phyloP scores from a whole-genome alignment of 1,140 invertebrate genomes.

The Drosophila simulans region DNA sequence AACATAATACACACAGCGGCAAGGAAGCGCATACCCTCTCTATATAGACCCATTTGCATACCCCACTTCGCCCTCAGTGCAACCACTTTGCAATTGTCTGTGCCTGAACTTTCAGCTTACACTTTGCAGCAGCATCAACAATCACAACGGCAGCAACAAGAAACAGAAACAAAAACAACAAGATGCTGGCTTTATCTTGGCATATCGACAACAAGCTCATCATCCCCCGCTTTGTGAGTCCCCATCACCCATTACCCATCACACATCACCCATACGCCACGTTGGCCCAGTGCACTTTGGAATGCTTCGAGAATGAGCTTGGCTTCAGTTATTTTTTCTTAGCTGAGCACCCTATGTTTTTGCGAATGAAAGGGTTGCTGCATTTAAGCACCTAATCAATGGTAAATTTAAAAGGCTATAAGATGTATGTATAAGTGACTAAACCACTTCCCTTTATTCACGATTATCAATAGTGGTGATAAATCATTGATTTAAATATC shows the following conservation, averaged over 20 bases:
- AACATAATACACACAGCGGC: constrained; percentile 38
- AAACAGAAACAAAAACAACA: constrained; percentile 19
- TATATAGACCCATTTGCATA: background rate
- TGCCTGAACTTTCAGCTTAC: constrained; percentile 36
- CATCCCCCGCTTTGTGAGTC: constrained; percentile 11
- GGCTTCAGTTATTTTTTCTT: constrained; percentile 23
- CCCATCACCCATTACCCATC: constrained; percentile 4
- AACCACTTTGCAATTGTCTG: constrained; percentile 34
- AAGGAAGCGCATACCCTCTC: background rate
- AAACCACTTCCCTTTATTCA: no score
- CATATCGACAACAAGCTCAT: constrained; percentile 55
- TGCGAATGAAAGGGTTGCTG: background rate
- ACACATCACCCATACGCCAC: constrained; percentile 10
- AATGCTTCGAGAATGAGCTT: constrained; percentile 49
- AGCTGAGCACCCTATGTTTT: constrained; percentile 2
- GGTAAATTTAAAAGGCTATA: background rate
- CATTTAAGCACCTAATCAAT: background rate
- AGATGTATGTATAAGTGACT: no score
- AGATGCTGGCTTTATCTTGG: constrained; percentile 51
- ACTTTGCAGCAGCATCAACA: constrained; percentile 19
- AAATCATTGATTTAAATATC: no score
- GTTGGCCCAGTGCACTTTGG: constrained; percentile 24
- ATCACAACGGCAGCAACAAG: constrained; percentile 8
- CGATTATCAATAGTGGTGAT: no score
- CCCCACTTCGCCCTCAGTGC: background rate